Base-by-base conservation (phyloP, 2,113 vertebrate genomes). In the Ia io region DNA sequence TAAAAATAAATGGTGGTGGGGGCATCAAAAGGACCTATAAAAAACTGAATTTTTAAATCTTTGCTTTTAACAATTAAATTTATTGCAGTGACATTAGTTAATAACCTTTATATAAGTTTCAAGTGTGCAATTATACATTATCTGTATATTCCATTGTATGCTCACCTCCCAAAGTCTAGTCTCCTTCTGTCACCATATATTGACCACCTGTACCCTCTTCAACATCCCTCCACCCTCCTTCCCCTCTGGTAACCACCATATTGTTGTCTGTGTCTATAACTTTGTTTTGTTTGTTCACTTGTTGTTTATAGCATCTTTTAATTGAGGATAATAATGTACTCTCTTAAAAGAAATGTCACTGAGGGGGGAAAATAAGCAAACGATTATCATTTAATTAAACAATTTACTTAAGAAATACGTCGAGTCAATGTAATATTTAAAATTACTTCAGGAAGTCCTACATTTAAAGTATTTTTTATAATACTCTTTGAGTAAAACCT, bases 391-490 rank as follows among this genome's bases (percentile, higher is more conserved):
- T 70, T 94, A n/a, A 80, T 91, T 71, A 73, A 86, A 90, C 63
- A 65, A 14, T 22, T 18, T 92, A 44, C 56, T 53, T 79, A 84
- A 91, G 42, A 84, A 91, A 90, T 59, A 9, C 76, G 20, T 92
- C 44, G 71, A 44, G 91, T 59, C 47, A 82, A n/a, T 30, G 7
- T 56, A 20, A n/a, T 76, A 92, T 37, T 83, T 91, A 25, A 95
- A 87, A 84, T 90, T 89, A 96, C 32, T 84, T 95, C 32, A 93
- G 32, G 13, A 93, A 93, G 70, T 37, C n/a, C 13, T 79, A 88
- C n/a, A 73, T 67, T 92, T 53, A 77, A 93, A 91, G 67, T 56
- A n/a, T 84, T 28, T 77, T 14, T 51, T 20, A 49, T 49, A 16
- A 37, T 70, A 77, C 73, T 94, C 49, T 65, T 76, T 92, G 30